Percentiles rank a stretch among this genome's conserved stretches.
Evolutionary conservation across 2,888 invertebrate species (phyloP).

Genomic region (Salpingus planirostris): DNA sequence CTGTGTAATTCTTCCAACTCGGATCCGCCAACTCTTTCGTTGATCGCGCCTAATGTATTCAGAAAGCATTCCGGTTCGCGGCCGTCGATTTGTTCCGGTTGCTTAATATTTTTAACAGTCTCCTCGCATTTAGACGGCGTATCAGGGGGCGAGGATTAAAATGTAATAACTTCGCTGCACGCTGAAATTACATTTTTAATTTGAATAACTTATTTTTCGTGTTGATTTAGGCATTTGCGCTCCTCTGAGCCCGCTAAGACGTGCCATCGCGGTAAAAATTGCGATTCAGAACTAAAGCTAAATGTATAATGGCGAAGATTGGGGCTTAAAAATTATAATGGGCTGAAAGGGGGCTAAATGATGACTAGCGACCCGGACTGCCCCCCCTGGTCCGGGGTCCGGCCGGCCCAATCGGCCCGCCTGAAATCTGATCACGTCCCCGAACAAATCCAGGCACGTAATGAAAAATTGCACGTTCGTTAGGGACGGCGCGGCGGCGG

Average conservation of each 20-base stretch:
- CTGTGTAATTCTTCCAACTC: slow-evolving; percentile 43
- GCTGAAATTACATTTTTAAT: slow-evolving; percentile 60
- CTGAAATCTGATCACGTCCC: slow-evolving; percentile 45
- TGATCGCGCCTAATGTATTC: slow-evolving; percentile 42
- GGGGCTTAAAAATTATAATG: slow-evolving; percentile 67
- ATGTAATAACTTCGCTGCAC: slow-evolving; percentile 43
- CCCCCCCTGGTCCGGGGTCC: slow-evolving; percentile 17
- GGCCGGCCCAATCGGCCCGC: slow-evolving; percentile 22
- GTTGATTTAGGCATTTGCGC: slow-evolving; percentile 58
- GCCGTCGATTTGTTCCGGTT: slow-evolving; percentile 40
- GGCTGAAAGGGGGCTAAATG: slow-evolving; percentile 41
- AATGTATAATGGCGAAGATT: slow-evolving; percentile 64
- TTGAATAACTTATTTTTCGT: slow-evolving; percentile 64
- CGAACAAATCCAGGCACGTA: slow-evolving; percentile 58
- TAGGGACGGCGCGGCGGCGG: slow-evolving; percentile 15
- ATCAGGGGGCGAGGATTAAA: slow-evolving; percentile 43
- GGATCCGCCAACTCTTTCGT: slow-evolving; percentile 40
- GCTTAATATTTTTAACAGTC: slow-evolving; percentile 43
- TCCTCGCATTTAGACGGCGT: slow-evolving; percentile 38
- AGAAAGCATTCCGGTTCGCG: slow-evolving; percentile 30
- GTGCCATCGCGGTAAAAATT: slow-evolving; percentile 63
- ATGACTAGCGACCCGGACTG: slow-evolving; percentile 37
- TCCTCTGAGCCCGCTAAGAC: slow-evolving; percentile 50
- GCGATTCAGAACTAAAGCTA: slow-evolving; percentile 63
- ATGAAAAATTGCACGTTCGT: slow-evolving; percentile 54